Percentiles rank a stretch among this genome's conserved stretches.
Evolutionary conservation across 2,113 vertebrate genomes (phyloP).

Genomic region (Columba livia): DNA sequence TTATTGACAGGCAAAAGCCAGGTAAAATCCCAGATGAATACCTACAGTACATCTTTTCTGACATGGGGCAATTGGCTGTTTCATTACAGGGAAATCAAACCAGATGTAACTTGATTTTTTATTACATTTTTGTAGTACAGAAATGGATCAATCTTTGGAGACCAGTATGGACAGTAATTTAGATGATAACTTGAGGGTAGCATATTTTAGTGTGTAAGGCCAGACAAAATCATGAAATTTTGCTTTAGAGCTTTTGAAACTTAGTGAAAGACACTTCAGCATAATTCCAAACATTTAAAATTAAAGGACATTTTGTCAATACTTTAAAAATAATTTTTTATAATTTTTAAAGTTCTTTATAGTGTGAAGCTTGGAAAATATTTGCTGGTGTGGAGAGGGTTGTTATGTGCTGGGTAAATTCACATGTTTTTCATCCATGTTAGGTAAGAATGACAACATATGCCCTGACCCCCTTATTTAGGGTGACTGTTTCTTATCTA

Average conservation of each 20-base stretch:
- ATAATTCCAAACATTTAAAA: background rate
- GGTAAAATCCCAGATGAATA: slow-evolving; percentile 55
- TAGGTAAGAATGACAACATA: background rate
- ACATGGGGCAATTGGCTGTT: slow-evolving; percentile 59
- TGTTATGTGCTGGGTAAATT: background rate
- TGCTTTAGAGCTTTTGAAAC: background rate
- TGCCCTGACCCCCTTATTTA: background rate
- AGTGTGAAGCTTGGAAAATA: background rate
- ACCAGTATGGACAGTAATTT: slow-evolving; percentile 1
- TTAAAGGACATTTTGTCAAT: background rate
- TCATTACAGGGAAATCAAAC: slow-evolving; percentile 57
- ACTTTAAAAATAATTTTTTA: background rate
- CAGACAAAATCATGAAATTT: background rate
- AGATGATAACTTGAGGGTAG: background rate
- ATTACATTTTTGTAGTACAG: slow-evolving; percentile 25
- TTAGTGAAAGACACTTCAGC: background rate
- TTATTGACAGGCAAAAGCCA: slow-evolving; percentile 64
- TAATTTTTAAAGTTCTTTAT: background rate
- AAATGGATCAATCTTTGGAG: slow-evolving; percentile 33
- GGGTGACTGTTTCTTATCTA: background rate
- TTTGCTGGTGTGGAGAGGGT: background rate
- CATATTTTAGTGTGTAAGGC: background rate
- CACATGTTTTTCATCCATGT: background rate
- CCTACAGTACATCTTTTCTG: slow-evolving; percentile 57
- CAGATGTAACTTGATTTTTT: slow-evolving; percentile 50